Evolutionary conservation across 2,113 vertebrate species (phyloP).

Genomic region (Sinocyclocheilus rhinocerous): DNA sequence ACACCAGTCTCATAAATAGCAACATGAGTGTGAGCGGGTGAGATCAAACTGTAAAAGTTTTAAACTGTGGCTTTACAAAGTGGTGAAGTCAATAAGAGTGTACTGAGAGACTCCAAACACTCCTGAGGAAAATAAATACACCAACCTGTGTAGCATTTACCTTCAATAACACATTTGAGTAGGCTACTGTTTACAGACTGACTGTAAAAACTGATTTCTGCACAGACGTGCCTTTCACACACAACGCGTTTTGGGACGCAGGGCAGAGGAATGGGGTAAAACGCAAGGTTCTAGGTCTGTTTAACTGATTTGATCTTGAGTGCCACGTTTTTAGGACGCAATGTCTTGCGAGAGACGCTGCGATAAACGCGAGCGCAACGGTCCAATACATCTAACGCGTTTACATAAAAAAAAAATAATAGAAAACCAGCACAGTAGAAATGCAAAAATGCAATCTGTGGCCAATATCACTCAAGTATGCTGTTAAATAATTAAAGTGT

Average conservation of each 20-base stretch:
- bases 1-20: not conserved
- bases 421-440: not conserved
- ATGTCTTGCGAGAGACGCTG: not conserved
- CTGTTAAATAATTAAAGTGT: not conserved
- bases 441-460: not conserved
- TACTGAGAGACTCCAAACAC: not conserved
- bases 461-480: not conserved
- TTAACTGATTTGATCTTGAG: not conserved
- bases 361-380: not conserved
- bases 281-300: not conserved
- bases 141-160: not conserved
- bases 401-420: not conserved
- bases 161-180: not conserved
- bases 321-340: not conserved
- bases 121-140: not conserved
- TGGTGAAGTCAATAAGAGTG: not conserved
- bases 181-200: not conserved
- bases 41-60: not conserved
- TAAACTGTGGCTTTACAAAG: not conserved
- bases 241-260: not conserved
- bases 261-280: not conserved
- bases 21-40: not conserved
- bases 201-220: not conserved
- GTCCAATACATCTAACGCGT: not conserved
- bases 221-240: not conserved